A percentile compares a stretch with the other conserved stretches of the same genome.
Evolutionary conservation across 2,113 vertebrate species (phyloP).

Genomic region (Caretta caretta): DNA sequence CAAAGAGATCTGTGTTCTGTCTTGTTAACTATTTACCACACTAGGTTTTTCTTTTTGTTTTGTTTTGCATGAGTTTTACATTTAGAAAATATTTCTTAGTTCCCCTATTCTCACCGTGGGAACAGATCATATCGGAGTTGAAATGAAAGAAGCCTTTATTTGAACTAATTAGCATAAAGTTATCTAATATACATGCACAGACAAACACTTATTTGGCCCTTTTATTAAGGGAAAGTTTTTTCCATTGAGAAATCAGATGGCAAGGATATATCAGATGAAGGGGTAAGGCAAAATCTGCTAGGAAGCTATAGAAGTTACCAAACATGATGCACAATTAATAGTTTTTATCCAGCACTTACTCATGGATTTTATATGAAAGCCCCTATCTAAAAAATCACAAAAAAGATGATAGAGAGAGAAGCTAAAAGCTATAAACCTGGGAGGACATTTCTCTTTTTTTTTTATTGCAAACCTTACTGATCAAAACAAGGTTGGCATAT

Average conservation of each 20-base stretch:
- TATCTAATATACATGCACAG: conserved; percentile 13
- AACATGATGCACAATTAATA: neutral
- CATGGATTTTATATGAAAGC: neutral
- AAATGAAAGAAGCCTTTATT: conserved; percentile 47
- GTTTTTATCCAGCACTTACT: neutral
- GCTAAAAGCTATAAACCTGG: neutral
- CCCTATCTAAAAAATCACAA: neutral
- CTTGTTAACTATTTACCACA: conserved; percentile 52
- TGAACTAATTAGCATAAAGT: conserved; percentile 4
- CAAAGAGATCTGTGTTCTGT: conserved; percentile 60
- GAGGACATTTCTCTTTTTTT: neutral
- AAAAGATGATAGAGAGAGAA: neutral
- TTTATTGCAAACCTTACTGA: neutral
- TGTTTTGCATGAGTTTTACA: conserved; percentile 19
- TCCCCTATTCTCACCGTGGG: conserved; percentile 37
- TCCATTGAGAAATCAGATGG: neutral
- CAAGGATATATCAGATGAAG: neutral
- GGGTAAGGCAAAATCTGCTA: neutral
- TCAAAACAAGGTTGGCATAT: neutral
- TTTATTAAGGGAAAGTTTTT: neutral
- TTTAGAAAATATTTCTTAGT: conserved; percentile 53
- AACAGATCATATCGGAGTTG: conserved; percentile 57
- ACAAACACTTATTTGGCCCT: neutral
- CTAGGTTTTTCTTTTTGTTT: neutral
- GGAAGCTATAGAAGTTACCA: neutral